phyloP scores from a whole-genome alignment of 2,797 vertebrate genomes.

The Atherinosoma microstoma region DNA sequence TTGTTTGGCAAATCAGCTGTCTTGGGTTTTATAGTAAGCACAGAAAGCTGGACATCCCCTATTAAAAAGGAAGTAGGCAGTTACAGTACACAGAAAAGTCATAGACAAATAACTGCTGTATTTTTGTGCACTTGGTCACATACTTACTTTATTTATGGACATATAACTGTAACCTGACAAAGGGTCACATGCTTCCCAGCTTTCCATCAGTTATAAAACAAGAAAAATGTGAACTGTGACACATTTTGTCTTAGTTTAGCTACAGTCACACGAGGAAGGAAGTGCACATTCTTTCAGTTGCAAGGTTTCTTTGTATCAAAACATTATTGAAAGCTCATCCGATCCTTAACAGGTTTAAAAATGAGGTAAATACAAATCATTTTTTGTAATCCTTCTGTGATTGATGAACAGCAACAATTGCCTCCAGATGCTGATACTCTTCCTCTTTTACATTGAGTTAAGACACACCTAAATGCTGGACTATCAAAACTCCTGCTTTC shows the following conservation, averaged over 20 bases:
- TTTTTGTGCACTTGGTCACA: constrained; percentile 20
- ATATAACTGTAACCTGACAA: not conserved
- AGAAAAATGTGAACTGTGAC: not conserved
- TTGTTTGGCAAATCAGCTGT: constrained; percentile 61
- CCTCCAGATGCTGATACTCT: not conserved
- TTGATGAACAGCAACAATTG: not conserved
- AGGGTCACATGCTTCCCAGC: not conserved
- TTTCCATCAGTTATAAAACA: not conserved
- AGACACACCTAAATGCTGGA: too few species aligned
- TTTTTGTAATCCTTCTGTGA: too few species aligned
- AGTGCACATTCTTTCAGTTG: not conserved
- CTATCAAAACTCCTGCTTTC: too few species aligned
- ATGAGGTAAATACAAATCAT: too few species aligned
- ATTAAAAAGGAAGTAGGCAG: constrained; percentile 69
- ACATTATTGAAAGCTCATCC: too few species aligned
- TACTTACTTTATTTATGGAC: not conserved
- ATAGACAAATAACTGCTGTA: constrained; percentile 29
- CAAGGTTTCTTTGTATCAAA: not conserved
- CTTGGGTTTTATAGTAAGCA: constrained; percentile 63
- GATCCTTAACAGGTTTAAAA: too few species aligned
- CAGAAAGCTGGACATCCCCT: constrained; percentile 81
- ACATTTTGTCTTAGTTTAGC: not conserved
- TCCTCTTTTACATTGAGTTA: too few species aligned
- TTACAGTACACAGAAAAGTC: constrained; percentile 43
- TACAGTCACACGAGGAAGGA: not conserved